A percentile compares a stretch with the other conserved stretches of the same genome.
Conservation (phyloP, 2,113 vertebrate genomes). For the Urocolius indicus region DNA sequence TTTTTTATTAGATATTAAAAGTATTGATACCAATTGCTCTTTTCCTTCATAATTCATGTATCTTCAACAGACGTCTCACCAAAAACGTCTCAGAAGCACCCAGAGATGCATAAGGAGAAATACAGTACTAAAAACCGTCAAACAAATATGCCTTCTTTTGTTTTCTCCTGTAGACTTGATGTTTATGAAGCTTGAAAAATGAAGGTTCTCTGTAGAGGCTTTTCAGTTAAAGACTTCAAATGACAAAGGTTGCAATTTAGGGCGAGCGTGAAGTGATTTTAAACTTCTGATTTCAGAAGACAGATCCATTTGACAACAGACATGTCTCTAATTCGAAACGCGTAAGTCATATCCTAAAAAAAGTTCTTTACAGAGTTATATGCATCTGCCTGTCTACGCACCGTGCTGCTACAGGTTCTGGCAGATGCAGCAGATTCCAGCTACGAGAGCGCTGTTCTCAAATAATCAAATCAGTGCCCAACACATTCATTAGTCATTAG, state of each 20-base stretch:
- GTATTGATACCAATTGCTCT: neutral
- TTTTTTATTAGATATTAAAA: neutral
- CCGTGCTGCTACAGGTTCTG: rapidly evolving
- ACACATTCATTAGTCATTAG: neutral
- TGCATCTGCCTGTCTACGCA: neutral
- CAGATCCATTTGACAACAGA: neutral
- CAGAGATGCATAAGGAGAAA: neutral
- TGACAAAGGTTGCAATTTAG: neutral
- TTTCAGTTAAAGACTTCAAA: neutral
- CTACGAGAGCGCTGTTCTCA: no score
- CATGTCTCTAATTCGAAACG: neutral
- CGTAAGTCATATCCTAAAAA: neutral
- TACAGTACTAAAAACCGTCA: neutral
- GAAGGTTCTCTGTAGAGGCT: neutral
- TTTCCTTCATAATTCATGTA: neutral
- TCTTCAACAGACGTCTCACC: no score
- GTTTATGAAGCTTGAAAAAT: neutral
- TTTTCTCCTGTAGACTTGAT: neutral
- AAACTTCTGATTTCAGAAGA: neutral
- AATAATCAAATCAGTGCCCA: no score
- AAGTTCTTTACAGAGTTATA: neutral
- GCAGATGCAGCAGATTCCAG: no score
- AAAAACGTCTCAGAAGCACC: neutral
- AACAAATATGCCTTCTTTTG: neutral
- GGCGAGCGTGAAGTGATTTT: neutral